phyloP scores from a whole-genome alignment of 2,797 vertebrate species.

The Microctenopoma steveboyesi region DNA sequence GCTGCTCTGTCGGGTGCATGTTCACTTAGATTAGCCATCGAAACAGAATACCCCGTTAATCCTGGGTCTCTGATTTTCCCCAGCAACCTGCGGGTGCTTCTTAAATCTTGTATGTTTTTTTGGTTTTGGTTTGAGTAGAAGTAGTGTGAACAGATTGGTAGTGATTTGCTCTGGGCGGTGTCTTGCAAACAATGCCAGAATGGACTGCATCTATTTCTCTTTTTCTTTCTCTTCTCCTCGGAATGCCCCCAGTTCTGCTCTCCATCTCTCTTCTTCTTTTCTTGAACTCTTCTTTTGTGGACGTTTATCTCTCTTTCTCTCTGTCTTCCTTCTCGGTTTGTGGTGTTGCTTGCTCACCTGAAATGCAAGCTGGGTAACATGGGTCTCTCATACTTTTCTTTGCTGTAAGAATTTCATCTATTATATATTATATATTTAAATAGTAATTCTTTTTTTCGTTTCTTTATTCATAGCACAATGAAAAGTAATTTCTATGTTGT shows the following conservation, averaged over 20 bases:
- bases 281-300: constrained; percentile 70
- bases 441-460: background rate
- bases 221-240: constrained; percentile 64
- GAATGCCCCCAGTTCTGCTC: constrained; percentile 75
- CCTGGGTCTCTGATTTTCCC: constrained; percentile 57
- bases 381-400: constrained; percentile 58
- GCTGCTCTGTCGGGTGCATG: constrained; percentile 54
- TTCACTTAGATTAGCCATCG: constrained; percentile 58
- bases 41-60: constrained; percentile 49
- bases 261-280: constrained; percentile 50
- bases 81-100: constrained; percentile 74
- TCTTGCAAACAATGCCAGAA: constrained; percentile 81
- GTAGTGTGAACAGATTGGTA: constrained; percentile 62
- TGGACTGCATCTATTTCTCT: constrained; percentile 77
- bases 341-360: constrained; percentile 72
- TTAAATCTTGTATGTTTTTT: constrained; percentile 65
- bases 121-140: constrained; percentile 73
- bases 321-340: constrained; percentile 59
- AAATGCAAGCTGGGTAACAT: constrained; percentile 80
- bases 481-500: background rate
- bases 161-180: constrained; percentile 77
- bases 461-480: background rate
- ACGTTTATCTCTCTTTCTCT: constrained; percentile 68
- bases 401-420: background rate
- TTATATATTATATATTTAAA: background rate